Base-by-base conservation (phyloP, 2,888 invertebrate genomes). In the Morpho deidamia region DNA sequence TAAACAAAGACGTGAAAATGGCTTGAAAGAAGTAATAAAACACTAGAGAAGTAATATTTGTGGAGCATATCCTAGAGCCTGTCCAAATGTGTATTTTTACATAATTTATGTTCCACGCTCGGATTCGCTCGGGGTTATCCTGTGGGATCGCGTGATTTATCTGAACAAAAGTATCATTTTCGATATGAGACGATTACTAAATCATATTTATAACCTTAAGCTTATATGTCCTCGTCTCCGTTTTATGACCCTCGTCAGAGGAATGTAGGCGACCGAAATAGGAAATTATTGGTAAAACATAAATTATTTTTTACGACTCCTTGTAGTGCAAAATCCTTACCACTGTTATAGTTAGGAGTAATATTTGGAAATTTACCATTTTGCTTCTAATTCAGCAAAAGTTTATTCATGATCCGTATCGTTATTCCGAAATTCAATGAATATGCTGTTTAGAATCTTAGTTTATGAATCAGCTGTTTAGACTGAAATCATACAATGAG, bases 101-200 rank as follows among this genome's bases (percentile, higher is more conserved):
- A 56, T 56, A 59, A 59, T 59, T 59, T 59, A 59, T 56, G 53
- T 59, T 8, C 53, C 47, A 51, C 56, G 56, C 50, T 59, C 53
- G 45, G 58, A 44, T 59, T 51, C 58, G 45, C 58, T 51, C 44
- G 39, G 50, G 59, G 53, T 50, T 58, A 48, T 51, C 56, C 59
- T 48, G 44, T 12, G 56, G 59, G 56, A 53, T 33, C 51, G 37
- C 44, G 41, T 56, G 56, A 59, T 59, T 59, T 59, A 59, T 59
- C 32, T 7, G 50, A 44, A 51, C 56, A 51, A 53, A 51, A 56
- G 53, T 59, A 59, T 53, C 59, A 53, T 56, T 56, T 56, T 48
- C 53, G 41, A 56, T 59, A 52, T 56, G 50, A 41, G 44, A 51
- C 33, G n/a, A 45, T 53, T 43, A 53, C 49, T 56, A 56, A 56